Evolutionary conservation across 2,888 invertebrate genomes (phyloP).

Genomic region (Blastobasis adustella): DNA sequence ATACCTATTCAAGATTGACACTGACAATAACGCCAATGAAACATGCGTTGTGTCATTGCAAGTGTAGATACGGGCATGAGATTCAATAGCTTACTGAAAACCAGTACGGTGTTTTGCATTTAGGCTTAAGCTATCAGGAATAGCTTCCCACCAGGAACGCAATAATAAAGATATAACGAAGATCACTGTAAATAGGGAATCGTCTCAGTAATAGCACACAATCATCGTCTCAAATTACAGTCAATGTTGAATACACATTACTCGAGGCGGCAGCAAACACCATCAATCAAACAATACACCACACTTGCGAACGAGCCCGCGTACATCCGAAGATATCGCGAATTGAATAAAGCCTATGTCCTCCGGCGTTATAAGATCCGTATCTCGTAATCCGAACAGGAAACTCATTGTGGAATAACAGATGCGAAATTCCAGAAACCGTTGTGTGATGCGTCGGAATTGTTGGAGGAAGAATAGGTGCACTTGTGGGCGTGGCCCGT

Average conservation of each 20-base stretch:
- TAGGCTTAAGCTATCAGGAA: too few species aligned
- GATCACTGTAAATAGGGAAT: too few species aligned
- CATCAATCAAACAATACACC: conserved; percentile 31
- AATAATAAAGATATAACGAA: too few species aligned
- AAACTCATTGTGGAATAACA: conserved; percentile 62
- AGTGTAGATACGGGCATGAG: too few species aligned
- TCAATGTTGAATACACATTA: conserved; percentile 19
- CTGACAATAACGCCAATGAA: too few species aligned
- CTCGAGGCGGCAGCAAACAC: conserved; percentile 14
- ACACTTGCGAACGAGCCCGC: conserved; percentile 38
- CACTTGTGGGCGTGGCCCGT: conserved; percentile 62
- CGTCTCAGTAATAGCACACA: neutral
- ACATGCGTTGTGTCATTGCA: too few species aligned
- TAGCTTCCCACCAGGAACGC: too few species aligned
- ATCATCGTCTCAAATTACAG: conserved; percentile 12
- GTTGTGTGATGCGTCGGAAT: conserved; percentile 22
- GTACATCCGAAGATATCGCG: conserved; percentile 38
- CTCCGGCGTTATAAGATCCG: conserved; percentile 56
- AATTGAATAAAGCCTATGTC: conserved; percentile 48
- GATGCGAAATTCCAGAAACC: conserved; percentile 67
- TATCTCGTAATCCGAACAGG: conserved; percentile 71
- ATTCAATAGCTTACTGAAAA: too few species aligned
- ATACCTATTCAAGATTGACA: too few species aligned
- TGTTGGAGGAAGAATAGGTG: conserved; percentile 33
- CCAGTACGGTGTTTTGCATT: too few species aligned